Base-by-base conservation (phyloP, 2,113 vertebrate species). In the Pavo muticus region DNA sequence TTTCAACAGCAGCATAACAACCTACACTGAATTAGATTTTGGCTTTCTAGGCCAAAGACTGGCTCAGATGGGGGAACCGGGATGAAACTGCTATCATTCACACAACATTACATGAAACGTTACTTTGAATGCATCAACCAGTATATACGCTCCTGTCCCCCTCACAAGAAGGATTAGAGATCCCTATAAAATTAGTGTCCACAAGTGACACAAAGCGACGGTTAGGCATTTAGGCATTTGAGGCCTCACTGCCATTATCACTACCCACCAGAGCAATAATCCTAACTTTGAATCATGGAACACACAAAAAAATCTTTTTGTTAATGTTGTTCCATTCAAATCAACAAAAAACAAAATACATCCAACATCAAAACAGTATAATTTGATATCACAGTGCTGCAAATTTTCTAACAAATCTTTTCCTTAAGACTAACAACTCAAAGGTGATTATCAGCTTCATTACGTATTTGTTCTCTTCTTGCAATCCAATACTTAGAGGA, bases 231-330 rank as follows among this genome's bases (percentile, higher is more conserved):
- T 48, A 64, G 45, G 30, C 42, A 70, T 42, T 45, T 52, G 15
- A 40, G 14, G 6, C 48, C 72, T 74, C 61, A 29, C 32, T 42
- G 29, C 37, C 29, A 32, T 47, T 10, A 5, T 19, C 59, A 67
- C 14, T 29, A 56, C n/a, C 35, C 19, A 27, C 16, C 10, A 16
- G 37, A 91, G 61, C 42, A 8, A 37, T 6, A 37, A 78, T 11
- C 13, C 14, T 59, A 1, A 0, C 23, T 86, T 35, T 35, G 12
- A 81, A 35, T 52, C 19, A 37, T 0, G 0, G 42, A 73, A 89
- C 14, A 18, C 1, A 65, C 39, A 52, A 45, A 21, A 4, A 54
- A n/a, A 11, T 3, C 2, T 70, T 67, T 47, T 35, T 8, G 64
- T 63, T 75, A 20, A 24, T 5, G 37, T 13, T 6, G 50, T 68